A percentile compares a stretch with the other conserved stretches of the same genome.
Conservation (phyloP, 2,888 invertebrate species). For the Tetragonisca angustula region DNA sequence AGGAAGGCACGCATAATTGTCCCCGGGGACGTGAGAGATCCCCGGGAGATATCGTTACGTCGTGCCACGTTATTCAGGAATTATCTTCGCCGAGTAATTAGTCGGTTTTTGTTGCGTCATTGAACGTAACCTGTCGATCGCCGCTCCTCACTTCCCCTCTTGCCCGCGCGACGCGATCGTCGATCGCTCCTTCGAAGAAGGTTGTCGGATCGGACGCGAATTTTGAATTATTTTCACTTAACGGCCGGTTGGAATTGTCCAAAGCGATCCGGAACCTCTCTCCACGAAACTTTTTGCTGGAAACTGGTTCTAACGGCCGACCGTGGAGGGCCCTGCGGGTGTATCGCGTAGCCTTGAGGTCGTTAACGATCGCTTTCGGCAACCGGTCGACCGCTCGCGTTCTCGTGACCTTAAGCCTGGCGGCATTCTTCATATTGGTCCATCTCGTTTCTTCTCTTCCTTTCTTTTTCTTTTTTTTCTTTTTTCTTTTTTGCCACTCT, state of each 20-base stretch:
- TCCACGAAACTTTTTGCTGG: constrained; percentile 1
- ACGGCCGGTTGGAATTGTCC: neutral
- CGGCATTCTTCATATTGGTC: neutral
- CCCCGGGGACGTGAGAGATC: constrained; percentile 35
- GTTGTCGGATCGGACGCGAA: neutral
- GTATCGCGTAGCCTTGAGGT: constrained; percentile 53
- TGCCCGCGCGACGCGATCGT: neutral
- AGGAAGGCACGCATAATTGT: constrained; percentile 48
- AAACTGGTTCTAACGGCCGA: neutral
- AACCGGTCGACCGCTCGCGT: constrained; percentile 55
- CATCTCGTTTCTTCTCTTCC: too few species aligned
- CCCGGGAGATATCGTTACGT: constrained; percentile 34
- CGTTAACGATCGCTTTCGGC: constrained; percentile 64
- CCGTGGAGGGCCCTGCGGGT: constrained; percentile 13
- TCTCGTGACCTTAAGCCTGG: constrained; percentile 50
- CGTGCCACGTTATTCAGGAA: constrained; percentile 26
- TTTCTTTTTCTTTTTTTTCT: too few species aligned
- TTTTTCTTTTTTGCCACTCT: neutral
- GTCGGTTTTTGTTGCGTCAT: constrained; percentile 38
- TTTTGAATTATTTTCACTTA: neutral
- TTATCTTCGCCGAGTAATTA: constrained; percentile 35
- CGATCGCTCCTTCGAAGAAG: neutral
- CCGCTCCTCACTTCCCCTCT: neutral
- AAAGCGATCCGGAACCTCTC: neutral
- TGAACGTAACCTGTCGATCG: constrained; percentile 40